Percentiles rank a stretch among this genome's conserved stretches.
Conservation (phyloP, 2,797 vertebrate species). For the Rhodeus uyekii region DNA sequence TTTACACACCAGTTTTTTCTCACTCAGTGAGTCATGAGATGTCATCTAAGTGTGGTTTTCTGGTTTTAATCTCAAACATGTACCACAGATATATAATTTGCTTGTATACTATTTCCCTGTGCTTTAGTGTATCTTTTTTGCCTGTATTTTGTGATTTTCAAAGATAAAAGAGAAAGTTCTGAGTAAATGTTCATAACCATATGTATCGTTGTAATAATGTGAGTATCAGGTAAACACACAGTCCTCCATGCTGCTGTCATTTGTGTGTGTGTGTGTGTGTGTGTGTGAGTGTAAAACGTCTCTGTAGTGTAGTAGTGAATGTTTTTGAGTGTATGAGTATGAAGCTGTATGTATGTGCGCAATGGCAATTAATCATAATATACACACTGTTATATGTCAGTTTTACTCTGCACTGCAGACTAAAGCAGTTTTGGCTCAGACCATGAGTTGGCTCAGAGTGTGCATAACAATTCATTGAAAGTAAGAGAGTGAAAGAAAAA, state of each 20-base stretch:
- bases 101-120: neutral
- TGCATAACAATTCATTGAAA: slow-evolving; percentile 41
- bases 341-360: neutral
- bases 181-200: slow-evolving; percentile 47
- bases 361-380: slow-evolving; percentile 53
- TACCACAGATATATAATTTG: neutral
- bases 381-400: slow-evolving; percentile 50
- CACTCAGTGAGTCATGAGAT: slow-evolving; percentile 26
- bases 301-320: too few relatives aligned
- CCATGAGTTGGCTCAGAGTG: slow-evolving; percentile 33
- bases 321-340: neutral
- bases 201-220: slow-evolving; percentile 42
- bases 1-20: slow-evolving; percentile 32
- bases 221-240: slow-evolving; percentile 33
- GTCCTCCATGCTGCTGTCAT: slow-evolving; percentile 51
- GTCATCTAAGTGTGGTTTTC: neutral
- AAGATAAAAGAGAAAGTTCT: slow-evolving; percentile 25
- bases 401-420: slow-evolving; percentile 51
- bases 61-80: neutral
- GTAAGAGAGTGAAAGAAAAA: slow-evolving; percentile 36
- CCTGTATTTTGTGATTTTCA: neutral
- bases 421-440: slow-evolving; percentile 33
- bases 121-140: neutral
- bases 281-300: slow-evolving; percentile 1
- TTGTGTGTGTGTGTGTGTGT: too few relatives aligned